A percentile compares a stretch with the other conserved stretches of the same genome.
Conservation (phyloP, 2,888 invertebrate species). For the Himalopsyche japonica region DNA sequence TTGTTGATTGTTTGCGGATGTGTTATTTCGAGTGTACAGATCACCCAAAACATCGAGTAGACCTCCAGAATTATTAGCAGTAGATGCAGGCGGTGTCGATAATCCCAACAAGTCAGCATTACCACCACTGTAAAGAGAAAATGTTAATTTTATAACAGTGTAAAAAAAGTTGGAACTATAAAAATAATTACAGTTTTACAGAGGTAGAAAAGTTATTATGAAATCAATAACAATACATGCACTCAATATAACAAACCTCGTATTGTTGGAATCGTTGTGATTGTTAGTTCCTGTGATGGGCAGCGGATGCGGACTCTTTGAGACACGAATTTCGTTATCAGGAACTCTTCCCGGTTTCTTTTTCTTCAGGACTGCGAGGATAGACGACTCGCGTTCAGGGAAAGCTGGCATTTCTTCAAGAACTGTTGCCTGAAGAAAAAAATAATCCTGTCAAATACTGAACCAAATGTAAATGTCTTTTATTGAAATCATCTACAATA, state of each 20-base stretch:
- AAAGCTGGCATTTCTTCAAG: slow-evolving; percentile 99
- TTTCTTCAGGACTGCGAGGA: slow-evolving; percentile 96
- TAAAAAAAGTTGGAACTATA: too few species aligned
- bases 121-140: slow-evolving; percentile 46
- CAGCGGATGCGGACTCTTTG: slow-evolving; percentile 72
- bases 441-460: neutral
- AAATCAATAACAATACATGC: neutral
- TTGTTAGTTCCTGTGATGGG: slow-evolving; percentile 59
- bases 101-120: slow-evolving; percentile 87
- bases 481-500: too few species aligned
- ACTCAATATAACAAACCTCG: slow-evolving; percentile 25
- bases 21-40: slow-evolving; percentile 71
- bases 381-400: slow-evolving; percentile 97
- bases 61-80: slow-evolving; percentile 67
- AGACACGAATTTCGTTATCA: slow-evolving; percentile 82
- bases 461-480: neutral
- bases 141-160: too few species aligned
- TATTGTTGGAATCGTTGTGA: slow-evolving; percentile 50
- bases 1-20: slow-evolving; percentile 68
- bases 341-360: slow-evolving; percentile 95
- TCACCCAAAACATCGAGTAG: slow-evolving; percentile 92
- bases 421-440: slow-evolving; percentile 76
- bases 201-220: neutral
- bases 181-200: neutral
- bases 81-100: slow-evolving; percentile 81